Evolutionary conservation across 2,797 vertebrate species (phyloP), one percentile per base, ranked within the genome.

Genomic region (Hoplostethus mediterraneus): DNA sequence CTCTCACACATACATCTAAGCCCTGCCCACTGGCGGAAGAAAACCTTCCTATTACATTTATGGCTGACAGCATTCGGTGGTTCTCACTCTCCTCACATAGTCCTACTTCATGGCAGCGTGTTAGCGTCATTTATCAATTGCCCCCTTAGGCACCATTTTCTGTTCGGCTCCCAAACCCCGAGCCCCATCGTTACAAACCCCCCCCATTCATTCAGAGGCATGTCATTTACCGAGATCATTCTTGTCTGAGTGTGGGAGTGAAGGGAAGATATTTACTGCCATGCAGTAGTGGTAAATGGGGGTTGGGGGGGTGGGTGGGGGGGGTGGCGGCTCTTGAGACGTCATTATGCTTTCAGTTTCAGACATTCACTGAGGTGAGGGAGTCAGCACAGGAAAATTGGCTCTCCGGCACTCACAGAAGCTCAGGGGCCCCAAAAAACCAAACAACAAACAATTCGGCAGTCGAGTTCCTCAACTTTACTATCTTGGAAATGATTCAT

Each of bases 271-370:
- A 76, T 72, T 66, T 67, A 62, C 21, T 33, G 55, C 67, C 14
- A 11, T 0, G 10, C 3, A 11, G 4, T 58, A 12, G 58, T 44
- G 44, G 47, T 66, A 59, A 59, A 63, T 72, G 73, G 74, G 54
- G 67, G 65, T 66, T 11, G 48, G 47, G 28, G 28, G 28, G 21
- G 73, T 71, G 54, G 67, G 65, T 66, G 9, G 48, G 47, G 28
- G 1, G 28, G n/a, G n/a, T n/a, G n/a, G n/a, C n/a, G 53, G 63
- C 76, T 75, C 74, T 63, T 69, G 71, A 80, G 67, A 75, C 58
- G 38, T 79, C 56, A 74, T 83, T 85, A 76, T 80, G 48, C 17
- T 58, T 70, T 74, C 36, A 64, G 62, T 71, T 65, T 53, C 33
- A 80, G 62, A 62, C 0, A 5, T 67, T 62, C 16, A 33, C 48